A percentile compares a stretch with the other conserved stretches of the same genome.
These are phyloP conservation scores for Megastigmus dorsalis DNA, from an alignment of 2,888 invertebrate species.

Conservation along the genomic window DNA sequence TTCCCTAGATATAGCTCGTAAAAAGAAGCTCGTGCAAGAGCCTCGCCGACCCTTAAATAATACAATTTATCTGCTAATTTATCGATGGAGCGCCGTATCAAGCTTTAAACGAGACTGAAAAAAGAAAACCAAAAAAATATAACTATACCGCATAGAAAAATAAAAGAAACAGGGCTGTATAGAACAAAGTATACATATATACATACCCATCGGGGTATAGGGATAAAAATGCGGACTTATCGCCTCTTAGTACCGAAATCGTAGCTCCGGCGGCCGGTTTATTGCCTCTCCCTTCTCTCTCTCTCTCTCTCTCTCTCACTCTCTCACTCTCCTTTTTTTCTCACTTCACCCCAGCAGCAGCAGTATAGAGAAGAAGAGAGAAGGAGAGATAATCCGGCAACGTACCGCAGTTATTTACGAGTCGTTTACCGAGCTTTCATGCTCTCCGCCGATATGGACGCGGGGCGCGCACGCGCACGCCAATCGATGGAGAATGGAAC, in stretches of 20 bases:
- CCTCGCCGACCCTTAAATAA: neutral
- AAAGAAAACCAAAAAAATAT: neutral
- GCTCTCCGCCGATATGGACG: neutral
- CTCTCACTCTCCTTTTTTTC: neutral
- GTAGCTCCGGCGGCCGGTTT: constrained; percentile 18
- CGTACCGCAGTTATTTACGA: constrained; percentile 48
- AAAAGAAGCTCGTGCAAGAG: too few relatives aligned
- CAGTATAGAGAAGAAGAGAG: too few relatives aligned
- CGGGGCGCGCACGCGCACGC: neutral
- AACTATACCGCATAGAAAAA: neutral
- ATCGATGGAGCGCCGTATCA: neutral
- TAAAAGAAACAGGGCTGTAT: neutral
- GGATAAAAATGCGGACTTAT: constrained; percentile 40
- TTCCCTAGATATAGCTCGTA: too few relatives aligned
- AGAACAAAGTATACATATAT: too few relatives aligned
- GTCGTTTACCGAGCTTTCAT: constrained; percentile 50
- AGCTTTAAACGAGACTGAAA: too few relatives aligned
- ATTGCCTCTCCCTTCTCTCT: constrained; percentile 25
- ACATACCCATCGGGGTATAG: too few relatives aligned
- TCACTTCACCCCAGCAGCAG: too few relatives aligned
- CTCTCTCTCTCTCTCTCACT: constrained; percentile 12
- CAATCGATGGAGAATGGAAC: neutral
- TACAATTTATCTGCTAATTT: neutral
- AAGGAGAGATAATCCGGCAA: constrained; percentile 43
- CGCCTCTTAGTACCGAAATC: constrained; percentile 44